Base-by-base conservation (phyloP, 2,113 vertebrate species). In the Anser cygnoides region DNA sequence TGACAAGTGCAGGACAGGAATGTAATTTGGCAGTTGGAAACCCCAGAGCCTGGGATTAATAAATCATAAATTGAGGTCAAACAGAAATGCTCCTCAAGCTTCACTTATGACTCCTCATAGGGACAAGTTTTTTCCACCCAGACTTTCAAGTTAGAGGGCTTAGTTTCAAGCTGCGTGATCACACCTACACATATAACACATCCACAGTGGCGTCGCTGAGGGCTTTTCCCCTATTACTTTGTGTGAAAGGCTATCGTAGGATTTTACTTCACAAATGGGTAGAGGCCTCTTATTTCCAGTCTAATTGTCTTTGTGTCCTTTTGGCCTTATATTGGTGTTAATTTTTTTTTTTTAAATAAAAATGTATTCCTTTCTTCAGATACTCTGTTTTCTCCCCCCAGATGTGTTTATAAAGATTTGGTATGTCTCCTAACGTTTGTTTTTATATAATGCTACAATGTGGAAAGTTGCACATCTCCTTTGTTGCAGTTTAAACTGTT, bases 391-490 rank as follows among this genome's bases (percentile, higher is more conserved):
- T 79, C 23, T 84, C 37, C 11, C 49, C 26, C 20, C 13, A 70
- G 37, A 55, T 43, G 20, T n/a, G 3, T 88, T 79, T 83, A n/a
- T 76, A 41, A 76, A 86, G 58, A 46, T 21, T 52, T 57, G 39
- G 4, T 65, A 14, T 76, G 6, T 52, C 29, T 86, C 68, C 35
- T 63, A 50, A 49, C 61, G 26, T 55, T 61, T 2, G 8, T 33
- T 5, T 78, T 76, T 14, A 0, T 43, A 76, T 54, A 80, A 77
- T 57, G 20, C 44, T 80, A 7, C 62, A 33, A 28, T 6, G 11
- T 70, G 54, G 68, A 76, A 77, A 50, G 73, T 70, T 91, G 65
- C 55, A 81, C 74, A 77, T 93, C 81, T 80, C 65, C 67, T 94
- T 76, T 87, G 63, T 89, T 93, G n/a, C 70, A 74, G 21, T 90